Percentiles rank a stretch among this genome's conserved stretches.
Conservation (phyloP, 2,888 invertebrate species). For the Brachylomia viminalis region DNA sequence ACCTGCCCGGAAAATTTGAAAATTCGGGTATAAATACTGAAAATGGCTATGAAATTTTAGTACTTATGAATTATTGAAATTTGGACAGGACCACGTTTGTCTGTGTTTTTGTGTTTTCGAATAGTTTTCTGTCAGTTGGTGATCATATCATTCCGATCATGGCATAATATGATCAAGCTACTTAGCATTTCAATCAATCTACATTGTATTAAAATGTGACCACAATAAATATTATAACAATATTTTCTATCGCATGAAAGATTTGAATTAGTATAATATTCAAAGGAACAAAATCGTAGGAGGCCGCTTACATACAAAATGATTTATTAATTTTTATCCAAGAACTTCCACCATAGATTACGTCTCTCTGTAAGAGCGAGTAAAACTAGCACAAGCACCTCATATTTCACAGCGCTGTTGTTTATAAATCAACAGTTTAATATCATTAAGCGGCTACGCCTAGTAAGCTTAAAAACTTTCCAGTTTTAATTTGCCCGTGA, state of each 20-base stretch:
- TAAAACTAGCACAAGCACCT: constrained; percentile 54
- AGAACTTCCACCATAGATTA: constrained; percentile 61
- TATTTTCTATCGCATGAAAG: background rate
- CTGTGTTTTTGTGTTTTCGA: too few species aligned
- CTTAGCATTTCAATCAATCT: background rate
- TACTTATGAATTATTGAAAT: background rate
- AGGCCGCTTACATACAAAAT: background rate
- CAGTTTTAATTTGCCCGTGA: constrained; percentile 84
- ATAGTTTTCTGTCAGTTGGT: background rate
- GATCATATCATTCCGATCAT: background rate
- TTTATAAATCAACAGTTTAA: constrained; percentile 87
- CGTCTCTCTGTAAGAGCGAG: constrained; percentile 31
- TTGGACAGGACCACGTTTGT: background rate
- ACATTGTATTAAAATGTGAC: background rate
- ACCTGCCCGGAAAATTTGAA: background rate
- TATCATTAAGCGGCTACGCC: constrained; percentile 84
- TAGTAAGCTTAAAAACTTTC: constrained; percentile 84
- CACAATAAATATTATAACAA: background rate
- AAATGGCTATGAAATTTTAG: background rate
- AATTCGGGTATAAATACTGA: background rate
- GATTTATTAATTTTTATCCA: constrained; percentile 55
- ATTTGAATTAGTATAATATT: background rate
- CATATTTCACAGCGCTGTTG: constrained; percentile 76
- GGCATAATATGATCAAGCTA: background rate
- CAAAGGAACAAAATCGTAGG: background rate